Percentiles rank a stretch among this genome's conserved stretches.
These are phyloP conservation scores for Eptesicus fuscus DNA, from an alignment of 2,113 vertebrate species.

Conservation along the genomic window DNA sequence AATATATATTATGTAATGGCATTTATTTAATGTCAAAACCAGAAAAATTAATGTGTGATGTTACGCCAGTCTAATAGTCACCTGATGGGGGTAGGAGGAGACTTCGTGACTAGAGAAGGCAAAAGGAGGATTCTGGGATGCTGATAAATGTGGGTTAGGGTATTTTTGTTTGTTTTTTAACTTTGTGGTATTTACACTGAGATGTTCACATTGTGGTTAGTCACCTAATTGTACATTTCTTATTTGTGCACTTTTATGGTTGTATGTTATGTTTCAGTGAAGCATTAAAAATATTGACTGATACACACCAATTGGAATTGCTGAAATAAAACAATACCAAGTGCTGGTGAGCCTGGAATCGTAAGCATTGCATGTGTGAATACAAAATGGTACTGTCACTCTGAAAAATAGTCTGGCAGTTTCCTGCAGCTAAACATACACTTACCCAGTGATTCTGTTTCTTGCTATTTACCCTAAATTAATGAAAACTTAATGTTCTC, in stretches of 20 bases:
- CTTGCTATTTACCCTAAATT: background rate
- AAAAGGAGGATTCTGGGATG: background rate
- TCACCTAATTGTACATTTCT: background rate
- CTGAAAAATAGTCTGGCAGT: background rate
- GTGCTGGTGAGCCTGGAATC: background rate
- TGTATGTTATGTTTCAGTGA: constrained; percentile 4
- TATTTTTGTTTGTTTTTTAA: background rate
- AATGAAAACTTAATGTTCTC: background rate
- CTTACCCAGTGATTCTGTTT: background rate
- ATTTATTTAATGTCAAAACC: background rate
- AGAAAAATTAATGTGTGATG: background rate
- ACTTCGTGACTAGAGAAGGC: background rate
- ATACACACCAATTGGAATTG: background rate
- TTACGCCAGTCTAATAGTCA: background rate
- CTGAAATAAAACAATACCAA: background rate
- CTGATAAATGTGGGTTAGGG: background rate
- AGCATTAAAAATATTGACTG: background rate
- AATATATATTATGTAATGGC: background rate
- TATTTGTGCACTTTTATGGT: background rate
- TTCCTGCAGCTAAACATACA: background rate
- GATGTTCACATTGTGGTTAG: background rate
- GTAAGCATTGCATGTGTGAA: background rate
- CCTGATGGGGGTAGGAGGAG: background rate
- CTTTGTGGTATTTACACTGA: background rate
- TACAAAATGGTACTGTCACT: background rate